Percentiles rank a stretch among this genome's conserved stretches.
phyloP scores from a whole-genome alignment of 2,888 invertebrate species.

The Aquatica leii region DNA sequence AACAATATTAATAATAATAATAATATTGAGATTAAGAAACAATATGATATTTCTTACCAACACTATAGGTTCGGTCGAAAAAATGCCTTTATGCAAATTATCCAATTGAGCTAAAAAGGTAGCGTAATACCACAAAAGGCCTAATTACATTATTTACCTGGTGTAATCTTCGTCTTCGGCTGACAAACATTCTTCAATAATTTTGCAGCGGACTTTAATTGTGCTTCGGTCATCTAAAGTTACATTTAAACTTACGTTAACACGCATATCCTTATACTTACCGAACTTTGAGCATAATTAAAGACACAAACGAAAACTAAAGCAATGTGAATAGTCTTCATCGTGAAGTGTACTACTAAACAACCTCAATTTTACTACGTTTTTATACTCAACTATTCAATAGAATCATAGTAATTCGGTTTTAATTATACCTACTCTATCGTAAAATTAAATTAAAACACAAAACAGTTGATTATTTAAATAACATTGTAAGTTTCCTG shows the following conservation, averaged over 20 bases:
- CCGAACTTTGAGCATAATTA: background rate
- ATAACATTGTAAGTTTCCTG: too few species aligned
- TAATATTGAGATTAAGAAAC: conserved; percentile 38
- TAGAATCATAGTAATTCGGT: too few species aligned
- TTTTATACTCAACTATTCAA: too few species aligned
- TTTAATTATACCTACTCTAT: too few species aligned
- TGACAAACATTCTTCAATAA: conserved; percentile 70
- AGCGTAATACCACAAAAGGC: background rate
- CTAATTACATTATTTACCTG: conserved; percentile 59
- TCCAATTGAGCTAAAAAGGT: conserved; percentile 32
- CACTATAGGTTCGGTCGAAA: conserved; percentile 38
- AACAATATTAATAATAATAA: too few species aligned
- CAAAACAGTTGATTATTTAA: too few species aligned
- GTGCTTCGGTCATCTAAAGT: conserved; percentile 59
- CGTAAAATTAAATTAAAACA: too few species aligned
- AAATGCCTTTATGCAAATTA: conserved; percentile 43
- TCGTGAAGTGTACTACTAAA: too few species aligned
- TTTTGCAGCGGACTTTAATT: conserved; percentile 67
- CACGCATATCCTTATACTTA: background rate
- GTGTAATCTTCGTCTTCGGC: conserved; percentile 66
- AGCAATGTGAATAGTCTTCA: too few species aligned
- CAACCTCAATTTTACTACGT: too few species aligned
- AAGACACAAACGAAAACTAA: background rate
- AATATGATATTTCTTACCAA: conserved; percentile 30
- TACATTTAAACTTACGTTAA: background rate